Evolutionary conservation across 2,797 vertebrate genomes (phyloP), one percentile per base, ranked within the genome.

Genomic region (Huso huso): DNA sequence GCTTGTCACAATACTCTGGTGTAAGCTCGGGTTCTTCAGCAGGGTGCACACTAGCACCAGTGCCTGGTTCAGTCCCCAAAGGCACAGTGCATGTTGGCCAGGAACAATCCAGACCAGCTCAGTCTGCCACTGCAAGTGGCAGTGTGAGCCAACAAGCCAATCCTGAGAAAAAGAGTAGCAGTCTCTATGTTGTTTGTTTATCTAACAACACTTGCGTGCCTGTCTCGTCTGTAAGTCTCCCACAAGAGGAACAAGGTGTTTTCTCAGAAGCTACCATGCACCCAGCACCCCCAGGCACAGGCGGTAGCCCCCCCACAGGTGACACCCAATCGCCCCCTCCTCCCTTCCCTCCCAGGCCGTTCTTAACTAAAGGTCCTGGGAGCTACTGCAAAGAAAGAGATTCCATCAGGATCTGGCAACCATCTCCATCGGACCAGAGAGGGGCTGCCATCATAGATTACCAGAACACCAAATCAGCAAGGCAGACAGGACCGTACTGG

Each of bases 121-220:
- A 58, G 55, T 58, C 55, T n/a, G 10, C 55, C 55, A n/a, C 55
- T 37, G 15, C 55, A 58, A 13, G 55, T 13, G 55, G 15, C 10
- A 58, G 55, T 58, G 55, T n/a, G 37, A 11, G 37, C 37, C 76
- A 69, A 80, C 82, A 76, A 73, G 37, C 37, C 75, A 81, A 78
- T 76, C 72, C 71, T 74, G 80, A 77, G 78, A 89, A 86, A 84
- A 89, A 87, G 86, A 82, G 89, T 88, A 88, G 77, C 83, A 89
- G 78, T 82, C 87, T 90, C 84, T 90, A 90, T 85, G 85, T 91
- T 75, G 86, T 87, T 72, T 87, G 84, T 90, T 87, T 90, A 85
- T 86, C 89, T 82, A 86, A 79, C 83, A 87, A 73, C 86, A 79
- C 86, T 82, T 77, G 85, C 85, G 75, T 70, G 49, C 79, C 75